Conservation (phyloP, 2,797 vertebrate genomes). For the Trematomus bernacchii region DNA sequence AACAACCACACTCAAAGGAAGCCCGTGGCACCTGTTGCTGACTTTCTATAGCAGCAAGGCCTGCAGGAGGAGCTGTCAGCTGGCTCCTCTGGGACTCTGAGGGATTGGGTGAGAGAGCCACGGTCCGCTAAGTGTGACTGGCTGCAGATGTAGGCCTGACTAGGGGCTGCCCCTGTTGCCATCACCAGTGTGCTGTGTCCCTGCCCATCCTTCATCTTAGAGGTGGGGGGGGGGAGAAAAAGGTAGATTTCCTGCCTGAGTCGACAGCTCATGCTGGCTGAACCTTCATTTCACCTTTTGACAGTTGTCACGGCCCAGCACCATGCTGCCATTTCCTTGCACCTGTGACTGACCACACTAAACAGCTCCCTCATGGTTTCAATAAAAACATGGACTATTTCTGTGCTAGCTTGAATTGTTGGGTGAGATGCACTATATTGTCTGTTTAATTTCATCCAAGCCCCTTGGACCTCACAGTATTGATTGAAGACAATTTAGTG, state of each 20-base stretch:
- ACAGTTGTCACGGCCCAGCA: constrained; percentile 72
- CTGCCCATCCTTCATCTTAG: constrained; percentile 57
- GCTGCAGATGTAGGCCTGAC: constrained; percentile 64
- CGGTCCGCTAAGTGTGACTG: constrained; percentile 74
- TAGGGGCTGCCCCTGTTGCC: constrained; percentile 52
- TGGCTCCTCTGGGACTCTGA: constrained; percentile 59
- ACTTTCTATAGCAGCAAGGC: constrained; percentile 37
- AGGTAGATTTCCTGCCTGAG: constrained; percentile 59
- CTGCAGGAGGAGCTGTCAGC: constrained; percentile 66
- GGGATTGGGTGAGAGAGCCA: constrained; percentile 68
- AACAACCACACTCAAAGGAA: constrained; percentile 39
- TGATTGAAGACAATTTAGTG: constrained; percentile 48
- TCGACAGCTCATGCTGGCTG: constrained; percentile 62
- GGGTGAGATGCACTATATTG: constrained; percentile 34
- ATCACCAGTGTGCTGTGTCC: constrained; percentile 42
- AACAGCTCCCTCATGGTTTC: constrained; percentile 66
- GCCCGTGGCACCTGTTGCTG: constrained; percentile 71
- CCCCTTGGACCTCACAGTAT: constrained; percentile 30
- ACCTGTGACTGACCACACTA: constrained; percentile 74
- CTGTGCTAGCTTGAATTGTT: constrained; percentile 36
- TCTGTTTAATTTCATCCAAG: constrained; percentile 27
- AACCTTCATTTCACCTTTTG: constrained; percentile 67
- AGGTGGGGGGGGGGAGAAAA: constrained; percentile 28
- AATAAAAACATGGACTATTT: constrained; percentile 61
- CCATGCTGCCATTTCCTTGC: constrained; percentile 55